phyloP scores from a whole-genome alignment of 2,888 invertebrate genomes.

The Galerucella pusilla region DNA sequence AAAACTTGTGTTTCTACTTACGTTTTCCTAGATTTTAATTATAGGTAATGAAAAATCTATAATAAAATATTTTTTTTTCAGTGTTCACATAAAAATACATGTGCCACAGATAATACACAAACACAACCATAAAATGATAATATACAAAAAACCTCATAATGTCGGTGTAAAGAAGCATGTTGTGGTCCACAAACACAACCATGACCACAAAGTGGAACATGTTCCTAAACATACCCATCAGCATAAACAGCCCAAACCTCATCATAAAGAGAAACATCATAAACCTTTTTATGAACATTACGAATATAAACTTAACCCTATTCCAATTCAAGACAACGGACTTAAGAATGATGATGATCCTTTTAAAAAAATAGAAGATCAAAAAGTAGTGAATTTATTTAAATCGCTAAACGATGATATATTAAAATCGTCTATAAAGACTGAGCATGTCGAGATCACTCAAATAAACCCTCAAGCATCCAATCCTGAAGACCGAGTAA shows the following conservation, averaged over 20 bases:
- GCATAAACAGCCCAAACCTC: slow-evolving; percentile 51
- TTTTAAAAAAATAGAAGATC: slow-evolving; percentile 7
- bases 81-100: slow-evolving; percentile 53
- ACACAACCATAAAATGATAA: slow-evolving; percentile 41
- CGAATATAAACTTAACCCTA: slow-evolving; percentile 39
- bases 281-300: slow-evolving; percentile 47
- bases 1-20: too few relatives aligned
- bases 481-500: slow-evolving; percentile 30
- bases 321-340: slow-evolving; percentile 14
- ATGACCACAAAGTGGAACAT: slow-evolving; percentile 63
- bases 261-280: slow-evolving; percentile 52
- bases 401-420: slow-evolving; percentile 37
- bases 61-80: slow-evolving; percentile 42
- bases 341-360: slow-evolving; percentile 6
- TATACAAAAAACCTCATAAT: slow-evolving; percentile 43
- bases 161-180: slow-evolving; percentile 41
- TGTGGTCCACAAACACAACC: slow-evolving; percentile 36
- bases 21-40: too few relatives aligned
- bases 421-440: slow-evolving; percentile 42
- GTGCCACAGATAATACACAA: slow-evolving; percentile 49
- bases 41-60: not conserved
- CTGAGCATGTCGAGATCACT: slow-evolving; percentile 44
- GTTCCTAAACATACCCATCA: slow-evolving; percentile 48
- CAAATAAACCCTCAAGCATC: slow-evolving; percentile 34
- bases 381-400: not conserved